These are phyloP conservation scores for Rhynchomys soricoides DNA, from an alignment of 2,113 vertebrate genomes.

Conservation along the genomic window DNA sequence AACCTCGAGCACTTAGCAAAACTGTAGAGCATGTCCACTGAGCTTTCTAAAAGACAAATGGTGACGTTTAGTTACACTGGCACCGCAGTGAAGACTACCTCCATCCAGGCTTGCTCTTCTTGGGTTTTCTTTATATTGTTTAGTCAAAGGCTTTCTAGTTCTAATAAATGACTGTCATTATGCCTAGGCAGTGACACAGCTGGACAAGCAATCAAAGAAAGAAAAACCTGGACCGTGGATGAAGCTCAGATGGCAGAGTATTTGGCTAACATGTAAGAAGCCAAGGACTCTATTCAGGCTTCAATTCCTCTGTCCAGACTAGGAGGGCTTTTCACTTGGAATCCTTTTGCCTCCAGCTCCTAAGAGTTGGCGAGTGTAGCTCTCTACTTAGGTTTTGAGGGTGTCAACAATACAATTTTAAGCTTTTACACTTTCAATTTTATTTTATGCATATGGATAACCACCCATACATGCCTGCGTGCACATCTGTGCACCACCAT, in stretches of 20 bases:
- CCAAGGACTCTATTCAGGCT: neutral
- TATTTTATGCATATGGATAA: neutral
- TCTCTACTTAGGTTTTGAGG: neutral
- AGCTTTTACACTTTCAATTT: neutral
- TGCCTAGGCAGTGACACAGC: neutral
- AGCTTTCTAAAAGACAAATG: conserved; percentile 84
- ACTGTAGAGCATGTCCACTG: conserved; percentile 91
- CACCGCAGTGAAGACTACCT: neutral
- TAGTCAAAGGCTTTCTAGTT: neutral
- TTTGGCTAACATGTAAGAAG: neutral
- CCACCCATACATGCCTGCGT: neutral
- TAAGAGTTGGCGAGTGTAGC: neutral
- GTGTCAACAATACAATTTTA: neutral
- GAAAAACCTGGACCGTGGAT: neutral
- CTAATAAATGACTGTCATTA: neutral
- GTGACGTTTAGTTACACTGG: neutral
- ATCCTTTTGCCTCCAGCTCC: neutral
- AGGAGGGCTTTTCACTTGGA: neutral
- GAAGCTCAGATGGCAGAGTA: neutral
- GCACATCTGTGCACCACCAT: neutral
- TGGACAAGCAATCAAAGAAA: neutral
- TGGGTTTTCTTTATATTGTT: neutral
- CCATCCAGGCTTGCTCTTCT: neutral
- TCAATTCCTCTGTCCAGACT: neutral
- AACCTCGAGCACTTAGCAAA: conserved; percentile 92